Evolutionary conservation across 1,140 invertebrate genomes (phyloP).

Genomic region (Lasioglossum albipes): DNA sequence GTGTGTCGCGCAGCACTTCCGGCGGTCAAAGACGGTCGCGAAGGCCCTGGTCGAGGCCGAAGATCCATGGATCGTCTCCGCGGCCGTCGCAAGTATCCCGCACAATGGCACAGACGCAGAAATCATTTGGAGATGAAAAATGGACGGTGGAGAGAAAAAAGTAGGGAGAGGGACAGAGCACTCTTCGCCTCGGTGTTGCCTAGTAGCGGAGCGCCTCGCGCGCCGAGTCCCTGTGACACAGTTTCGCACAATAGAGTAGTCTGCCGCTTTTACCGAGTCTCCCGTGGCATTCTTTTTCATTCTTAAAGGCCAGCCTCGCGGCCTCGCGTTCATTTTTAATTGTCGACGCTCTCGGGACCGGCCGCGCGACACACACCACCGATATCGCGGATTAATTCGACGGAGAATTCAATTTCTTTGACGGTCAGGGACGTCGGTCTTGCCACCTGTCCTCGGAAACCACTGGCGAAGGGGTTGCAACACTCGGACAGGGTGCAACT

Average conservation of each 20-base stretch:
- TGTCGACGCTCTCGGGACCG: slow-evolving; percentile 4
- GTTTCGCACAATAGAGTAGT: slow-evolving; percentile 52
- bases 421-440: too few relatives aligned
- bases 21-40: neutral
- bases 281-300: slow-evolving; percentile 19
- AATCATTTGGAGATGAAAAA: slow-evolving; percentile 43
- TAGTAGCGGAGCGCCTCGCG: neutral
- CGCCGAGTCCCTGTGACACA: slow-evolving; percentile 46
- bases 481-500: too few relatives aligned
- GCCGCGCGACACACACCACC: neutral
- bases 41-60: too few relatives aligned
- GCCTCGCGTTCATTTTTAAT: slow-evolving; percentile 41
- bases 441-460: too few relatives aligned
- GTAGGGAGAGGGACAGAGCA: neutral
- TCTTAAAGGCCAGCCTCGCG: slow-evolving; percentile 27
- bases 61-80: neutral
- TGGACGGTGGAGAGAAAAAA: neutral
- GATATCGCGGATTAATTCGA: neutral
- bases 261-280: slow-evolving; percentile 24
- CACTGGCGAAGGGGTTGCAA: too few relatives aligned
- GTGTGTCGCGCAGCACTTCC: neutral
- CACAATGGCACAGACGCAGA: slow-evolving; percentile 23
- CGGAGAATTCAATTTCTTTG: neutral
- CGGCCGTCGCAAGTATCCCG: neutral
- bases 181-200: slow-evolving; percentile 18